These are phyloP conservation scores for Drosophila lowei DNA, from an alignment of 1,140 invertebrate species.

Conservation along the genomic window DNA sequence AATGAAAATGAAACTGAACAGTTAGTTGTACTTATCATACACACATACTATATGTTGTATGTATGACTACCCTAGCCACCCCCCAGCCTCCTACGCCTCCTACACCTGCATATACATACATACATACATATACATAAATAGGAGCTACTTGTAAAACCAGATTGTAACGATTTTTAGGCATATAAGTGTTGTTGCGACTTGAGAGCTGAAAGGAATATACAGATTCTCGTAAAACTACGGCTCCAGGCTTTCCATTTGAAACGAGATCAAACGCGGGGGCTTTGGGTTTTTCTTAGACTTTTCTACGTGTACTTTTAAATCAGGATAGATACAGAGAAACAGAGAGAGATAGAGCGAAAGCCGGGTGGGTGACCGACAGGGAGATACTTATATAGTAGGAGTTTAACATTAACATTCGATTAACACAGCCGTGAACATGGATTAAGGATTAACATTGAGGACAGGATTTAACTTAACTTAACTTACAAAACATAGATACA, in stretches of 20 bases:
- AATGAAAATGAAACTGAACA: background rate
- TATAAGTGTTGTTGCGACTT: slow-evolving; percentile 77
- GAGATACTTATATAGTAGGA: slow-evolving; percentile 16
- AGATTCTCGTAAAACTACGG: slow-evolving; percentile 26
- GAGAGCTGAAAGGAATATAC: slow-evolving; percentile 32
- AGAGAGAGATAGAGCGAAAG: slow-evolving; percentile 1
- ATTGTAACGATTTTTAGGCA: slow-evolving; percentile 72
- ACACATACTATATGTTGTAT: slow-evolving; percentile 2
- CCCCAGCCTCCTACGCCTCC: slow-evolving; percentile 46
- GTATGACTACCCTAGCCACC: slow-evolving; percentile 8
- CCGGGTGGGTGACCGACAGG: no score
- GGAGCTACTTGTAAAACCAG: slow-evolving; percentile 60
- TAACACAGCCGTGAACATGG: slow-evolving; percentile 25
- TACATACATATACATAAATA: slow-evolving; percentile 53
- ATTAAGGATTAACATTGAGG: slow-evolving; percentile 48
- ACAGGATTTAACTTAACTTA: slow-evolving; percentile 46
- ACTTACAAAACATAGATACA: slow-evolving; percentile 48
- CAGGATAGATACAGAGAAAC: slow-evolving; percentile 4
- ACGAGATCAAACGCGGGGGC: slow-evolving; percentile 12
- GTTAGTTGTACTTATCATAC: slow-evolving; percentile 37
- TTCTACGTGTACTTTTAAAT: slow-evolving; percentile 68
- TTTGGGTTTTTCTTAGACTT: slow-evolving; percentile 55
- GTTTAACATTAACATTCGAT: slow-evolving; percentile 57
- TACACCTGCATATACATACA: slow-evolving; percentile 46
- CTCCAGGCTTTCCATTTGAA: slow-evolving; percentile 35